phyloP scores from a whole-genome alignment of 2,888 invertebrate genomes.

The Conus canariensis region DNA sequence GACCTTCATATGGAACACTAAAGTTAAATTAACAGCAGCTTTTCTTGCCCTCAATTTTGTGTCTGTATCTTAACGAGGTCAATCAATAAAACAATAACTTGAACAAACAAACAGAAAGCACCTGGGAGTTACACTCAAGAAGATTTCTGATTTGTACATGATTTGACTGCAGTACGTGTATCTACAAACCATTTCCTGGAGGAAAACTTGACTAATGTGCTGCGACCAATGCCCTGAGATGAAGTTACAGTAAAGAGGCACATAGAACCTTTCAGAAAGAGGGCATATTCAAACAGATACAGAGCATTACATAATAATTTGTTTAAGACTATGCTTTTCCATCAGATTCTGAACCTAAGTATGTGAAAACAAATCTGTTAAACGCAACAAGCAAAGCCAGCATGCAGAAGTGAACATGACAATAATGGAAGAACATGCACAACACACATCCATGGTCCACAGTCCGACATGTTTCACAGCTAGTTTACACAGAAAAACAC shows the following conservation, averaged over 20 bases:
- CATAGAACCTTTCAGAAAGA: neutral
- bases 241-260: constrained; percentile 23
- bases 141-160: neutral
- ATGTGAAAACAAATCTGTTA: neutral
- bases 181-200: neutral
- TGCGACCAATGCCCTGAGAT: constrained; percentile 23
- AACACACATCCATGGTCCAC: constrained; percentile 24
- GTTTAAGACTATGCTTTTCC: neutral
- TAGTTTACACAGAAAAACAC: neutral
- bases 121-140: neutral
- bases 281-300: constrained; percentile 7
- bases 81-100: neutral
- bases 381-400: neutral
- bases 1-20: neutral
- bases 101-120: neutral
- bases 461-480: neutral
- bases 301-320: neutral
- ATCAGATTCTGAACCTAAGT: constrained; percentile 18
- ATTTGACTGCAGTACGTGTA: neutral
- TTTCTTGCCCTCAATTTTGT: neutral
- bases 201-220: constrained; percentile 5
- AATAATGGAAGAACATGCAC: constrained; percentile 32
- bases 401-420: constrained; percentile 2
- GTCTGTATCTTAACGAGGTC: neutral
- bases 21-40: neutral